Conservation (phyloP, 2,113 vertebrate genomes). For the Cygnus atratus region DNA sequence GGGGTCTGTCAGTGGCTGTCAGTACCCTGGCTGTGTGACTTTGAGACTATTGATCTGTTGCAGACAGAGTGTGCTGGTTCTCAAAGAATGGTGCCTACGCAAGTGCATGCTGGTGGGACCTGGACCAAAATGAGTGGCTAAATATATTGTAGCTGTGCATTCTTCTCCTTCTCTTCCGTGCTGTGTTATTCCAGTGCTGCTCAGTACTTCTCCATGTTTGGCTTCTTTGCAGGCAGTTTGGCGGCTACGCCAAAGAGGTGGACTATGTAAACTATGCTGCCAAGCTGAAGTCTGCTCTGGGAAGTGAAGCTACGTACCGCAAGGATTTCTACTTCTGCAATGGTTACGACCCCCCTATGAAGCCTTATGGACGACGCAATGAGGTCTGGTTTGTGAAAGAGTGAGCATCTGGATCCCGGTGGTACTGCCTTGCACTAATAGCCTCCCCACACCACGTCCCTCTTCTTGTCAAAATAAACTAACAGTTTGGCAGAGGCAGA, state of each 20-base stretch:
- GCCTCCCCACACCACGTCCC: neutral
- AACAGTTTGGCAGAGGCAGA: neutral
- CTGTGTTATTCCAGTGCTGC: neutral
- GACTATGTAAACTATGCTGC: constrained; percentile 83
- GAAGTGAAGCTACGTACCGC: constrained; percentile 79
- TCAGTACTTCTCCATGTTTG: neutral
- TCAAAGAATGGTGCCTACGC: neutral
- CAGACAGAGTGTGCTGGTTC: neutral
- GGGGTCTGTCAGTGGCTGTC: neutral
- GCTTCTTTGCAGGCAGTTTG: constrained; percentile 83
- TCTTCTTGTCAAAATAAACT: constrained; percentile 31
- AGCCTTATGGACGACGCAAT: constrained; percentile 88
- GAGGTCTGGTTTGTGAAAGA: constrained; percentile 92
- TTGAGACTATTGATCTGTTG: neutral
- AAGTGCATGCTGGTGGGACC: neutral
- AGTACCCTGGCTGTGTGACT: neutral
- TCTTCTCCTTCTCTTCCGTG: neutral
- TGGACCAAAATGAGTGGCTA: neutral
- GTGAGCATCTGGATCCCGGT: neutral
- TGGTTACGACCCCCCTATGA: constrained; percentile 89
- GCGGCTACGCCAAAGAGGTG: constrained; percentile 88
- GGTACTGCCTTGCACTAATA: neutral
- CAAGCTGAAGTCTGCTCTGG: constrained; percentile 82
- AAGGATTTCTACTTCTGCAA: constrained; percentile 88
- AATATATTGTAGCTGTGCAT: neutral